phyloP scores from a whole-genome alignment of 2,113 vertebrate species.

The Osmerus eperlanus region DNA sequence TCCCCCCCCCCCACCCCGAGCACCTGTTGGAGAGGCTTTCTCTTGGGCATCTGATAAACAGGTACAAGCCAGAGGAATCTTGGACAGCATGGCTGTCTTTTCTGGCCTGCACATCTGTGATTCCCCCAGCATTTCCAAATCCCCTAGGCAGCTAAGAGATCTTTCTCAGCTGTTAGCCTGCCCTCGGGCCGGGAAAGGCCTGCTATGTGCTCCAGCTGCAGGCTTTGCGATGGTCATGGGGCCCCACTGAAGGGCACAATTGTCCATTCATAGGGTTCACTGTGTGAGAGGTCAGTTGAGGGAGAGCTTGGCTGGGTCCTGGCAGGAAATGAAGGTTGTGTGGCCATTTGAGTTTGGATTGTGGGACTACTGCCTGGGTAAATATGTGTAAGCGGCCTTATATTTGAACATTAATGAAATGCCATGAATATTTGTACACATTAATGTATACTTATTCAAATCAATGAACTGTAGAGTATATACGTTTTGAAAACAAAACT shows the following conservation, averaged over 20 bases:
- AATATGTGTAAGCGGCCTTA: conserved; percentile 36
- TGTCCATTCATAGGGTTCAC: conserved; percentile 74
- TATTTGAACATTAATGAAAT: conserved; percentile 9
- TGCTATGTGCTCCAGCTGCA: conserved; percentile 70
- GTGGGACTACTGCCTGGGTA: conserved; percentile 46
- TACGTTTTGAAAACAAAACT: neutral
- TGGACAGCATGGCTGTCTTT: conserved; percentile 37
- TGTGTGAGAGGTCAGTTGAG: conserved; percentile 72
- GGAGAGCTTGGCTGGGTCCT: conserved; percentile 46
- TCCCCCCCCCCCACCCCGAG: conserved; percentile 26
- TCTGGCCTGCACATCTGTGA: conserved; percentile 65
- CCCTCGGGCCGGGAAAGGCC: conserved; percentile 59
- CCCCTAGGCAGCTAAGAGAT: conserved; percentile 60
- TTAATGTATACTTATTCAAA: too few relatives aligned
- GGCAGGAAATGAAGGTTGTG: conserved; percentile 72
- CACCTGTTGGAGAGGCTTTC: conserved; percentile 64
- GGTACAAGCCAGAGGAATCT: conserved; percentile 44
- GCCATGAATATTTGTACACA: neutral
- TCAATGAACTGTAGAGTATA: too few relatives aligned
- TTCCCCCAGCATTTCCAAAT: conserved; percentile 53
- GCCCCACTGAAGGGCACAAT: conserved; percentile 69
- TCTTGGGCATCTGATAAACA: conserved; percentile 55
- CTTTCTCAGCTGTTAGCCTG: conserved; percentile 68
- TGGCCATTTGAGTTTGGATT: conserved; percentile 44
- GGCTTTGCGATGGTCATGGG: conserved; percentile 60